These are phyloP conservation scores for Polyommatus iphigenia DNA, from an alignment of 2,888 invertebrate genomes.

Conservation along the genomic window DNA sequence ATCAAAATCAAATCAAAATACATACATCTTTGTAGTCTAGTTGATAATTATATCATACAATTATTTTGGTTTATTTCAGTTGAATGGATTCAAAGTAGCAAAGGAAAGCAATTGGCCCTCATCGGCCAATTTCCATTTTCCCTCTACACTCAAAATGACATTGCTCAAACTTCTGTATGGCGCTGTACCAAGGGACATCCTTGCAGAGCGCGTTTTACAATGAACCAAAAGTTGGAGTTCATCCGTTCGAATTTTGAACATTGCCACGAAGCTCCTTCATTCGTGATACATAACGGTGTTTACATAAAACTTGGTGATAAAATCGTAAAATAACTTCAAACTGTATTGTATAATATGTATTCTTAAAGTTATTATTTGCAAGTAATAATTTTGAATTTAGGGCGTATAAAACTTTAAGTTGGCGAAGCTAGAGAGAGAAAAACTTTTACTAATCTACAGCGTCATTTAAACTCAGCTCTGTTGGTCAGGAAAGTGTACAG, in stretches of 20 bases:
- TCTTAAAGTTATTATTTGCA: not conserved
- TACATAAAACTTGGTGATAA: not conserved
- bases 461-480: no score
- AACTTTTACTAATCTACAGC: no score
- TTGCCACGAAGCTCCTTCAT: conserved; percentile 8
- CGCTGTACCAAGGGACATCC: conserved; percentile 38
- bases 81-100: not conserved
- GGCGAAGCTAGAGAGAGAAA: no score
- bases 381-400: not conserved
- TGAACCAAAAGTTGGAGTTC: not conserved
- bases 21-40: no score
- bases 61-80: conserved; percentile 32
- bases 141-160: conserved; percentile 40
- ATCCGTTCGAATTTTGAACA: conserved; percentile 6
- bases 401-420: no score
- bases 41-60: no score
- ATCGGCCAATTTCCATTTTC: conserved; percentile 48
- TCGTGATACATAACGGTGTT: conserved; percentile 21
- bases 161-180: conserved; percentile 36
- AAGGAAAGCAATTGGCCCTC: conserved; percentile 35
- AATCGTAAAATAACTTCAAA: not conserved
- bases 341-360: no score
- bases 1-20: no score
- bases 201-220: conserved; percentile 39
- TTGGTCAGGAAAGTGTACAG: no score